Evolutionary conservation across 2,888 invertebrate genomes (phyloP), one percentile per base, ranked within the genome.

Genomic region (Caenorhabditis drosophilae): DNA sequence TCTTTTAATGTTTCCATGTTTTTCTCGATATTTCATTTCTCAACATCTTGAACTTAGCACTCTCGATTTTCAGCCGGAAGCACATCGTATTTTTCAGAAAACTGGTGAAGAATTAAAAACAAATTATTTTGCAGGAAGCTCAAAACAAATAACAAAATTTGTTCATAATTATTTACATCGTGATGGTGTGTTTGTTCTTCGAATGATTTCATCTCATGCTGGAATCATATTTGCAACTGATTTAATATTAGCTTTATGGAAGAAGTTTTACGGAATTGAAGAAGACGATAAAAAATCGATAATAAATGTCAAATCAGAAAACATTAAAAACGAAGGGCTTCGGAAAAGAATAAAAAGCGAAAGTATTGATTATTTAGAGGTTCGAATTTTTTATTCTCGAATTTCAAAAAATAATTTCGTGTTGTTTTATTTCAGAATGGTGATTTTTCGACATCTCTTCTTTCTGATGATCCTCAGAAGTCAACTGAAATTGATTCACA

Each of bases 161-260:
- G 81, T 81, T 15, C 50, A 75, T 35, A 67, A 74, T 7, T 81
- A 82, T 57, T 75, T 81, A 3, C 77, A 76, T 35, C 68, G 74
- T 23, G 81, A 81, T 50, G 81, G 81, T 6, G 69, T 81, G 23
- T 82, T 81, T 50, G 76, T 82, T n/a, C 59, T 81, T 9, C 61
- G 81, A 45, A 81, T 81, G 81, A 75, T 81, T 9, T 70, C 66
- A 23, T 51, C 73, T 7, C 79, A 81, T 51, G 77, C 81, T n/a
- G 80, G 81, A 27, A 69, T 82, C 16, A 72, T 81, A 15, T 81
- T 81, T 47, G 75, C 76, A 2, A 77, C 77, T 2, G 81, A 81
- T 53, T 52, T 81, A 4, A 66, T 82, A 4, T 49, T 69, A 41
- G 67, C 75, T 12, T 63, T 81, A 2, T 81, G 75, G 63, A 67